Evolutionary conservation across 2,888 invertebrate species (phyloP).

Genomic region (Yponomeuta plumbellus): DNA sequence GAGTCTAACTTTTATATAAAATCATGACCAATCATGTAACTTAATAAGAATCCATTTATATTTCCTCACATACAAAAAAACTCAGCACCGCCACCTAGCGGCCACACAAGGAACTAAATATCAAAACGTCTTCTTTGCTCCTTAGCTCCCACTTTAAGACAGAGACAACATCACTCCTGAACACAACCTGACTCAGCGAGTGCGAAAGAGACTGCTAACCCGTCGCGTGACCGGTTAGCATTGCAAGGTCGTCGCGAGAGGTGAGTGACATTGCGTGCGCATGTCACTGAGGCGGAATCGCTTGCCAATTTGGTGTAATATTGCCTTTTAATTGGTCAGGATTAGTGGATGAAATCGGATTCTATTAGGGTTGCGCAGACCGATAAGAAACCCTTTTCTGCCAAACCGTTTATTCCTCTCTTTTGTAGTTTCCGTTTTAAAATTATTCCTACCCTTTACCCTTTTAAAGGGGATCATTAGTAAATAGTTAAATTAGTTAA

Average conservation of each 20-base stretch:
- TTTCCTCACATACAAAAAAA: neutral
- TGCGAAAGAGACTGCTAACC: slow-evolving; percentile 35
- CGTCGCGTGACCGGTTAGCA: slow-evolving; percentile 68
- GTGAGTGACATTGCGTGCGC: slow-evolving; percentile 60
- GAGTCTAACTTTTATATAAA: too few relatives aligned
- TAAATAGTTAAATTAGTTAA: too few relatives aligned
- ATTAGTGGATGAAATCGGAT: neutral
- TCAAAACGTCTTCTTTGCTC: slow-evolving; percentile 36
- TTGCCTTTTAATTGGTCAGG: neutral
- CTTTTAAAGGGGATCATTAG: too few relatives aligned
- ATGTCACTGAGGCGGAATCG: slow-evolving; percentile 34
- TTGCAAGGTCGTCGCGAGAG: slow-evolving; percentile 71
- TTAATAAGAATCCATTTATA: neutral
- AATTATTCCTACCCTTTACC: too few relatives aligned
- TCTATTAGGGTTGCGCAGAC: neutral
- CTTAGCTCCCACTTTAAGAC: slow-evolving; percentile 29
- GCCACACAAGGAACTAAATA: slow-evolving; percentile 18
- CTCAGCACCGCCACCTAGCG: slow-evolving; percentile 5
- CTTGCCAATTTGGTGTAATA: slow-evolving; percentile 57
- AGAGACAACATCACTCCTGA: slow-evolving; percentile 28
- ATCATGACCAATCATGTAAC: too few relatives aligned
- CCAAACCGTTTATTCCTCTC: too few relatives aligned
- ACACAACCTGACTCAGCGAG: slow-evolving; percentile 18
- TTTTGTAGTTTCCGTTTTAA: too few relatives aligned
- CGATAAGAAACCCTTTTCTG: too few relatives aligned